Conservation (phyloP, 2,113 vertebrate species). For the Psettodes erumei region DNA sequence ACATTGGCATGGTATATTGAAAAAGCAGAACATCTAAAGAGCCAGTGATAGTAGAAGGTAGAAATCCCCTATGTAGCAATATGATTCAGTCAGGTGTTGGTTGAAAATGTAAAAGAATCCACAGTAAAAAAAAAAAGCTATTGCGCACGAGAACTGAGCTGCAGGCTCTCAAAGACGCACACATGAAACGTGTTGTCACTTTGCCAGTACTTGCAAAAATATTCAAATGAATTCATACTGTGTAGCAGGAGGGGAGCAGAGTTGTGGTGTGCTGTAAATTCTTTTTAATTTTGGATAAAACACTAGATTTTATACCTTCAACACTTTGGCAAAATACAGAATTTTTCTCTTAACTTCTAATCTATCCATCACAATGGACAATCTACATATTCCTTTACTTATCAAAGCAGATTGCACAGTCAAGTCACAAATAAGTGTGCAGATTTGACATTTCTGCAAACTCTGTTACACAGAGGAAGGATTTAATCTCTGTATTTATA, state of each 20-base stretch:
- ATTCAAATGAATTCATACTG: slow-evolving; percentile 16
- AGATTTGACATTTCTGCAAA: neutral
- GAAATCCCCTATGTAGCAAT: neutral
- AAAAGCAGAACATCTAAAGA: slow-evolving; percentile 16
- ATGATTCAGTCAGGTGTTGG: slow-evolving; percentile 18
- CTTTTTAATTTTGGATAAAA: slow-evolving; percentile 13
- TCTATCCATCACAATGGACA: neutral
- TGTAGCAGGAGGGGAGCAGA: slow-evolving; percentile 1
- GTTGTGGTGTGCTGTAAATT: neutral
- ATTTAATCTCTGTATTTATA: slow-evolving; percentile 36
- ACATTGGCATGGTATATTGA: neutral
- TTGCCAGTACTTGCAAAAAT: slow-evolving; percentile 9
- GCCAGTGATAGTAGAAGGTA: slow-evolving; percentile 2
- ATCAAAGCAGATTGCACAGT: slow-evolving; percentile 2
- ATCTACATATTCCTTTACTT: slow-evolving; percentile 17
- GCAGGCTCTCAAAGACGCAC: neutral
- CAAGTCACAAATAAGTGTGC: neutral
- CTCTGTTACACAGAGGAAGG: slow-evolving; percentile 1
- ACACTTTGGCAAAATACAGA: neutral
- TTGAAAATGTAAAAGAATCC: slow-evolving; percentile 16
- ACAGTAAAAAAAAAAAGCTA: slow-evolving; percentile 5
- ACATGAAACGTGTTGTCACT: neutral
- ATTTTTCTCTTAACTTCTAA: slow-evolving; percentile 13
- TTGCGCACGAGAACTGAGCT: slow-evolving; percentile 11
- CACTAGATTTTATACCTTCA: neutral